Conservation (phyloP, 2,888 invertebrate species). For the Nomada flava region DNA sequence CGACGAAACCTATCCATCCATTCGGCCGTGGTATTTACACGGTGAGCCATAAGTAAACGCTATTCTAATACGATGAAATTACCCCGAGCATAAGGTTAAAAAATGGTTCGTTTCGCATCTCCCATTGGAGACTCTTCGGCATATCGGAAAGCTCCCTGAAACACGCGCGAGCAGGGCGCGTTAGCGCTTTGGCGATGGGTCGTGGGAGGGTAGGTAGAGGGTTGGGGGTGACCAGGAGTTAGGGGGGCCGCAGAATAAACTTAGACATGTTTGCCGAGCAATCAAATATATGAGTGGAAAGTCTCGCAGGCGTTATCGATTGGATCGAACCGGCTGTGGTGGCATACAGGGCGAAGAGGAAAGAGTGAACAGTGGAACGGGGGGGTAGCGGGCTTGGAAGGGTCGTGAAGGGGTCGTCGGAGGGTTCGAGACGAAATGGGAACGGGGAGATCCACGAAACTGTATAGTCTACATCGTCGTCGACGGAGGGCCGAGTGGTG, state of each 20-base stretch:
- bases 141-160: slow-evolving; percentile 10
- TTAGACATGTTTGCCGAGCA: slow-evolving; percentile 83
- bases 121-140: slow-evolving; percentile 21
- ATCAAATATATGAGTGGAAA: slow-evolving; percentile 83
- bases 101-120: slow-evolving; percentile 3
- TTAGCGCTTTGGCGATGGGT: slow-evolving; percentile 30
- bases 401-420: slow-evolving; percentile 45
- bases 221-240: slow-evolving; percentile 58
- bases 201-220: neutral
- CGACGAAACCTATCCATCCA: neutral
- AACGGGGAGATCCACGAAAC: slow-evolving; percentile 66
- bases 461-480: slow-evolving; percentile 67
- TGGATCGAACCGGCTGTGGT: slow-evolving; percentile 67
- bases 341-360: slow-evolving; percentile 60
- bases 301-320: slow-evolving; percentile 81
- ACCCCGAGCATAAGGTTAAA: slow-evolving; percentile 26
- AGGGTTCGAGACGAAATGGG: slow-evolving; percentile 61
- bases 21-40: neutral
- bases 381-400: slow-evolving; percentile 33
- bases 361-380: slow-evolving; percentile 37
- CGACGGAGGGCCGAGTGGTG: slow-evolving; percentile 69
- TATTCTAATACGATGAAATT: slow-evolving; percentile 60
- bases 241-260: slow-evolving; percentile 78
- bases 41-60: slow-evolving; percentile 9
- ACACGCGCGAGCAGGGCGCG: slow-evolving; percentile 27